A percentile compares a stretch with the other conserved stretches of the same genome.
These are phyloP conservation scores for Crotalus helleri DNA, from an alignment of 2,113 vertebrate genomes.

Conservation along the genomic window DNA sequence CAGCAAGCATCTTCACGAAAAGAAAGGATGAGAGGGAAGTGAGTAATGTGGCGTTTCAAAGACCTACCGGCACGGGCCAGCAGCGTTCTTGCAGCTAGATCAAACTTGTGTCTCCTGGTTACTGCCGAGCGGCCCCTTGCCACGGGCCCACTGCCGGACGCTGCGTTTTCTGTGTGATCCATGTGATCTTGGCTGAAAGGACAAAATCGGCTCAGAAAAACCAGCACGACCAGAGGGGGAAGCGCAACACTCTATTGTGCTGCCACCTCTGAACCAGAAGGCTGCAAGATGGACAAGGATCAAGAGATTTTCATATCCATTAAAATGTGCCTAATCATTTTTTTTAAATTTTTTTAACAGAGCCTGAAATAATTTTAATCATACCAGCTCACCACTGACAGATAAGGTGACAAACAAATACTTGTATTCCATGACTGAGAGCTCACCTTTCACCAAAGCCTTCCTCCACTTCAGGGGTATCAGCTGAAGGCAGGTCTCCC, in stretches of 20 bases:
- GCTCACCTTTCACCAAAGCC: conserved; percentile 90
- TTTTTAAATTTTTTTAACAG: neutral
- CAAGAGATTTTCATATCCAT: neutral
- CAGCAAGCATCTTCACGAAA: neutral
- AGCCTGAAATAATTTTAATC: neutral
- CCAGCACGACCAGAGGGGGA: neutral
- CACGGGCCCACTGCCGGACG: conserved; percentile 77
- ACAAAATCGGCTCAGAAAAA: neutral
- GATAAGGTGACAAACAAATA: neutral
- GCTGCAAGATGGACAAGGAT: neutral
- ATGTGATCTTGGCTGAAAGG: conserved; percentile 82
- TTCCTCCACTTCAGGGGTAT: conserved; percentile 88
- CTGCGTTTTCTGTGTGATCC: conserved; percentile 83
- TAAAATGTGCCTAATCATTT: neutral
- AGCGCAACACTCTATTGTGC: neutral
- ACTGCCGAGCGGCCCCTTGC: conserved; percentile 81
- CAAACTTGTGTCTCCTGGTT: conserved; percentile 91
- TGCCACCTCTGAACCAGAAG: neutral
- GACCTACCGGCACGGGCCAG: conserved; percentile 90
- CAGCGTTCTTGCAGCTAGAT: conserved; percentile 90
- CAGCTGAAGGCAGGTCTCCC: conserved; percentile 85
- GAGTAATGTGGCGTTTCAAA: neutral
- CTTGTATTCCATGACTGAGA: neutral
- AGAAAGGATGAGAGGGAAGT: neutral
- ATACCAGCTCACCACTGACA: neutral